These are phyloP conservation scores for Silurus glanis DNA, from an alignment of 2,113 vertebrate genomes.

Conservation along the genomic window DNA sequence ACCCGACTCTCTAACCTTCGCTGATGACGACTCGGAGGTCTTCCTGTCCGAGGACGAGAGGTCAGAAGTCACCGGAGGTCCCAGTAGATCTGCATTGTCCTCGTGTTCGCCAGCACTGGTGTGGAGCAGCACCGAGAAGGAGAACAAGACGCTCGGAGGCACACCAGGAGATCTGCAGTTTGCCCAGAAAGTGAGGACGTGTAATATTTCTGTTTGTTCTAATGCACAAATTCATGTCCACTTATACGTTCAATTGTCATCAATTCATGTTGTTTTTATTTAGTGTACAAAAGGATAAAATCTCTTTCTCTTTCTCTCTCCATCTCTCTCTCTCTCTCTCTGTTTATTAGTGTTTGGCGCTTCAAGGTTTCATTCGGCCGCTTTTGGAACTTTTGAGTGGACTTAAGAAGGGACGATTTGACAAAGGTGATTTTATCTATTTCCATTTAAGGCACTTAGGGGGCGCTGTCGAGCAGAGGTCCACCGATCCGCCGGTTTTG, in stretches of 20 bases:
- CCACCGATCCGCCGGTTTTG: no score
- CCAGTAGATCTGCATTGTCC: not conserved
- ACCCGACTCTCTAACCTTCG: conserved; percentile 71
- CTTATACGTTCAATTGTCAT: not conserved
- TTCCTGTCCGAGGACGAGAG: conserved; percentile 69
- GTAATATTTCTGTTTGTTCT: not conserved
- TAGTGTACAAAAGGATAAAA: not conserved
- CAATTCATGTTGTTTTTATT: not conserved
- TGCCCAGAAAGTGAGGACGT: conserved; percentile 81
- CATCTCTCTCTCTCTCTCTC: not conserved
- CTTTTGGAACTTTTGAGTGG: conserved; percentile 84
- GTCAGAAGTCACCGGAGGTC: conserved; percentile 20
- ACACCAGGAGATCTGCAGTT: conserved; percentile 82
- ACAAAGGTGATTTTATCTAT: conserved; percentile 74
- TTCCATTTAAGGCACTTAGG: no score
- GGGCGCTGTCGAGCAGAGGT: no score
- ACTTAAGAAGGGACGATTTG: conserved; percentile 85
- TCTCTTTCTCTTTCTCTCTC: not conserved
- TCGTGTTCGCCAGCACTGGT: conserved; percentile 26
- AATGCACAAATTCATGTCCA: no score
- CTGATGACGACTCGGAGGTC: conserved; percentile 72
- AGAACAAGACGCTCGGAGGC: conserved; percentile 19
- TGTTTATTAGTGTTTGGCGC: conserved; percentile 83
- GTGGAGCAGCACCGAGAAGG: not conserved
- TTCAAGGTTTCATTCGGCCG: conserved; percentile 85